Evolutionary conservation across 2,797 vertebrate genomes (phyloP).

Genomic region (Coregonus suidteri): DNA sequence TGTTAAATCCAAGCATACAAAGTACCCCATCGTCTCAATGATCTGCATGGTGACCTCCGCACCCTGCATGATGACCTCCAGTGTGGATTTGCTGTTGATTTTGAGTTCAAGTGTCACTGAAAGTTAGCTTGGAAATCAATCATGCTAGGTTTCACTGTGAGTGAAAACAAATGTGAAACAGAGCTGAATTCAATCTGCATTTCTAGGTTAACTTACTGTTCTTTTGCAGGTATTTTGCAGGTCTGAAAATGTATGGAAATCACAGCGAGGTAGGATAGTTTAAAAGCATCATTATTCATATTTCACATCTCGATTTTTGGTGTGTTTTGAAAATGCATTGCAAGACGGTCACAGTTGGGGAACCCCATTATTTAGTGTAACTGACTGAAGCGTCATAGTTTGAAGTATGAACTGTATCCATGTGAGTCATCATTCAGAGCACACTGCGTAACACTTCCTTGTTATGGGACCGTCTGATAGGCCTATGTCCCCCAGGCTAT

Average conservation of each 20-base stretch:
- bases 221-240: conserved; percentile 7
- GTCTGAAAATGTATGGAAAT: background rate
- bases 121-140: background rate
- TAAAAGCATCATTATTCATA: background rate
- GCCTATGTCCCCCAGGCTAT: background rate
- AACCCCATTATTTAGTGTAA: background rate
- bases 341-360: background rate
- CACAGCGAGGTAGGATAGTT: background rate
- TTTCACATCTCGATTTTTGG: background rate
- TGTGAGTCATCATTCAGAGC: conserved; percentile 4
- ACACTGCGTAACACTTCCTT: background rate
- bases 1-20: conserved; percentile 7
- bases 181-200: background rate
- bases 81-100: background rate
- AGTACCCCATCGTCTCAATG: conserved; percentile 4
- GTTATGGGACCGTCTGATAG: background rate
- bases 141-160: background rate
- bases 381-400: background rate
- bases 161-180: background rate
- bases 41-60: background rate
- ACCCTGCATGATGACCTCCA: background rate
- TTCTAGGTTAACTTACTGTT: background rate
- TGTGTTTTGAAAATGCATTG: background rate
- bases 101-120: too few relatives aligned
- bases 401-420: conserved; percentile 10